These are phyloP conservation scores for Gibbula magus DNA, from an alignment of 2,888 invertebrate species.

Conservation along the genomic window DNA sequence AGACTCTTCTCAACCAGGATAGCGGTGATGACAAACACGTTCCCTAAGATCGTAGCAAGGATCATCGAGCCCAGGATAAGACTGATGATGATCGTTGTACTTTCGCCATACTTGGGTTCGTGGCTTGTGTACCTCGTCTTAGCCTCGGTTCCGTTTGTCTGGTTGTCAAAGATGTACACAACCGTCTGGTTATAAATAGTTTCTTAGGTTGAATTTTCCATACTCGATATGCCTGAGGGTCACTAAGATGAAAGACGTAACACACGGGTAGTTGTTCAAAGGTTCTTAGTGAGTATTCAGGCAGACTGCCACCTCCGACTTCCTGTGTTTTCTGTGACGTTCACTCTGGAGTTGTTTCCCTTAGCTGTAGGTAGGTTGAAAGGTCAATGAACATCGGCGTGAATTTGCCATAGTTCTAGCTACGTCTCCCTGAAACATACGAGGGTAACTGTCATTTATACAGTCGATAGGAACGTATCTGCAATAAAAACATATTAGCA, in stretches of 20 bases:
- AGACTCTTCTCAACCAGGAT: constrained; percentile 94
- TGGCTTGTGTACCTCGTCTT: constrained; percentile 32
- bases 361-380: not conserved
- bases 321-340: not conserved
- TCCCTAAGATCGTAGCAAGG: constrained; percentile 94
- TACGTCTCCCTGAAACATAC: not conserved
- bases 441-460: no score
- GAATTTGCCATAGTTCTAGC: not conserved
- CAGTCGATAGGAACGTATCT: no score
- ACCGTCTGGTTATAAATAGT: not conserved
- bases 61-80: constrained; percentile 85
- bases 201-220: constrained; percentile 10
- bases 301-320: not conserved
- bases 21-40: constrained; percentile 98
- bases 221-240: not conserved
- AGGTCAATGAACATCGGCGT: not conserved
- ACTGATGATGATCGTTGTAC: constrained; percentile 54
- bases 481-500: no score
- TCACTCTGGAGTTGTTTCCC: not conserved
- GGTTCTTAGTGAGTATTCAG: constrained; percentile 17
- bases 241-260: constrained; percentile 18
- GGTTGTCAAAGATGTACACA: constrained; percentile 3
- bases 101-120: constrained; percentile 53
- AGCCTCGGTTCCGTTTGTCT: not conserved
- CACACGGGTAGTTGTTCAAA: not conserved